phyloP scores from a whole-genome alignment of 1,140 invertebrate species.

The Listronotus oregonensis region DNA sequence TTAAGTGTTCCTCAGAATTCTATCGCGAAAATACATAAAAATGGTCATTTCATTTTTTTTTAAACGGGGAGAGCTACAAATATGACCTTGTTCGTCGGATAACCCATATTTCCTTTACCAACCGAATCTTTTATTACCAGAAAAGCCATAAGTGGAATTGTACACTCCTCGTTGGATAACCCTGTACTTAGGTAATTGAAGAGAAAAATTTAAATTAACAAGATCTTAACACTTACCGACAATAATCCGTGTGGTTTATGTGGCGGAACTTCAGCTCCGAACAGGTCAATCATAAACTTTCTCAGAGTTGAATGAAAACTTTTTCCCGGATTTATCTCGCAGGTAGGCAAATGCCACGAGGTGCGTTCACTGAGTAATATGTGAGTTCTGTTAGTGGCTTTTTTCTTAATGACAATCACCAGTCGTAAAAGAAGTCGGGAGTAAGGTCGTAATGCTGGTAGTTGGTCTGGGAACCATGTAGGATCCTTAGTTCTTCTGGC shows the following conservation, averaged over 20 bases:
- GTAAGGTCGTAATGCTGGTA: constrained; percentile 72
- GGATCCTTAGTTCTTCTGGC: constrained; percentile 53
- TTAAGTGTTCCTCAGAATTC: too few relatives aligned
- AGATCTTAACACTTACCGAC: constrained; percentile 56
- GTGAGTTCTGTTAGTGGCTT: constrained; percentile 81
- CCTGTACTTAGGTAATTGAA: too few relatives aligned
- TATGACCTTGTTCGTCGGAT: too few relatives aligned
- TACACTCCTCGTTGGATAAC: too few relatives aligned
- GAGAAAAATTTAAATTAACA: too few relatives aligned
- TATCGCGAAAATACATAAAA: too few relatives aligned
- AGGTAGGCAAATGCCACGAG: constrained; percentile 80
- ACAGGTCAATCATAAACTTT: constrained; percentile 90
- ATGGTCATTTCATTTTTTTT: too few relatives aligned
- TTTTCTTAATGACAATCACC: constrained; percentile 80
- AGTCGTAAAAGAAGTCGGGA: constrained; percentile 76
- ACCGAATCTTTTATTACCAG: too few relatives aligned
- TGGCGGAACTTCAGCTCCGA: constrained; percentile 81
- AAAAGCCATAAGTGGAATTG: too few relatives aligned
- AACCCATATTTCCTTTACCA: too few relatives aligned
- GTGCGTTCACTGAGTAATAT: constrained; percentile 84
- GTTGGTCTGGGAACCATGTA: constrained; percentile 72
- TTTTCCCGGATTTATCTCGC: constrained; percentile 84
- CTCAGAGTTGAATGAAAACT: constrained; percentile 86
- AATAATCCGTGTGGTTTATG: constrained; percentile 85
- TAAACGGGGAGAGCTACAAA: too few relatives aligned